Percentiles rank a stretch among this genome's conserved stretches.
phyloP scores from a whole-genome alignment of 53 echinoderm and acorn worm species.

The Actinopyga echinites region DNA sequence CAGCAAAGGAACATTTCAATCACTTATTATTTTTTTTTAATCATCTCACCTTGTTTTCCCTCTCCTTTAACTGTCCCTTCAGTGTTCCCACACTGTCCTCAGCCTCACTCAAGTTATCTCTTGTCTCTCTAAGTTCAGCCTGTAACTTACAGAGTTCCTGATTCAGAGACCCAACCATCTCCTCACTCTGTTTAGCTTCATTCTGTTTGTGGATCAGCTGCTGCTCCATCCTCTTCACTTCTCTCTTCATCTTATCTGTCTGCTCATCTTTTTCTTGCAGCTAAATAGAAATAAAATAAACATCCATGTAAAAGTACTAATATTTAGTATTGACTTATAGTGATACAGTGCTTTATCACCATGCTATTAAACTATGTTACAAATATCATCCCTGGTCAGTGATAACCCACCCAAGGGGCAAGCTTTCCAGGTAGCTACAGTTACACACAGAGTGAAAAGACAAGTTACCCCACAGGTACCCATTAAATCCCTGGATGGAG shows the following conservation, averaged over 20 bases:
- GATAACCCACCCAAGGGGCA: no score
- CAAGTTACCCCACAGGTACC: no score
- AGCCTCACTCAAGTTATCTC: constrained; percentile 56
- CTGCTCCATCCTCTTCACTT: constrained; percentile 67
- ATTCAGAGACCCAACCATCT: constrained; percentile 67
- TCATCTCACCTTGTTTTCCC: constrained; percentile 68
- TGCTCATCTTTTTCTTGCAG: constrained; percentile 74
- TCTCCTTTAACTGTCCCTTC: constrained; percentile 66
- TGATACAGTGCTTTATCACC: no score
- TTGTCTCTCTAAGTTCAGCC: constrained; percentile 58
- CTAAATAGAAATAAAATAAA: constrained; percentile 7
- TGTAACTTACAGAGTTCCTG: constrained; percentile 70
- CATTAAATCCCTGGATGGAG: no score
- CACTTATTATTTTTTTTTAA: no score
- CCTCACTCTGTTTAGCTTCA: constrained; percentile 64
- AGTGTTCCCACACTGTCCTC: constrained; percentile 59
- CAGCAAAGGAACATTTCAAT: no score
- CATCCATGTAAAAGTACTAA: no score
- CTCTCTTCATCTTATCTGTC: constrained; percentile 61
- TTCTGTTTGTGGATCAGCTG: constrained; percentile 73
- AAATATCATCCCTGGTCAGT: no score
- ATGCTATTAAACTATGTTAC: no score
- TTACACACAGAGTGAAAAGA: no score
- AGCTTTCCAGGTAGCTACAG: no score
- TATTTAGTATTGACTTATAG: no score